Evolutionary conservation across 1,140 invertebrate species (phyloP), one percentile per base, ranked within the genome.

Genomic region (Drosophila neocordata): DNA sequence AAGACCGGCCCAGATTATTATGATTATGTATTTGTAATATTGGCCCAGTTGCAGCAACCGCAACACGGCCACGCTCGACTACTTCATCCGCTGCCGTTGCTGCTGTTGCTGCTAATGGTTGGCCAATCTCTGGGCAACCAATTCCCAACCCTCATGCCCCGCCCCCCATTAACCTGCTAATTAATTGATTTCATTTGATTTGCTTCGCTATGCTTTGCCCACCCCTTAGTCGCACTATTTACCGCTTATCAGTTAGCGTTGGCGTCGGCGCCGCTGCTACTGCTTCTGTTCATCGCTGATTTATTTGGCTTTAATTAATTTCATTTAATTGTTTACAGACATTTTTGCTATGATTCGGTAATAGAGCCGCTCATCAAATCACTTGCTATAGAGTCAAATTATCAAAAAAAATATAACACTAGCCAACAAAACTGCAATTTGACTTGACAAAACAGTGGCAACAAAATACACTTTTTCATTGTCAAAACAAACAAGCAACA

Each of bases 281-380:
- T 34, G 51, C 62, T 31, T 3, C 18, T 3, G 15, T 35, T 48
- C 35, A 68, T 68, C 64, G 44, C 44, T 85, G 77, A 87, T 85
- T 85, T 87, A 77, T 85, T 75, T 74, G 77, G 59, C 59, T 60
- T 72, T 87, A 87, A 87, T 87, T 87, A 81, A 77, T 81, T 72
- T 77, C 61, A 81, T 72, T 81, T 87, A 70, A 78, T 78, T 82
- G 65, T 63, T 70, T 58, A 73, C 61, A 73, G 65, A 41, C 56
- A 37, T 55, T 55, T 59, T 52, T 38, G 52, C 22, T 56, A 62
- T 61, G 37, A 31, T 37, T 24, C 27, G 34, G 52, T 24, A 13
- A 22, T 13, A 53, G 51, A 53, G 44, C 6, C n/a, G 12, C 9
- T 52, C 51, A 22, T 24, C 51, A 22, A 53, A 27, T 48, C 44